A percentile compares a stretch with the other conserved stretches of the same genome.
These are phyloP conservation scores for Prietella phreatophila DNA, from an alignment of 2,113 vertebrate species.

Conservation along the genomic window DNA sequence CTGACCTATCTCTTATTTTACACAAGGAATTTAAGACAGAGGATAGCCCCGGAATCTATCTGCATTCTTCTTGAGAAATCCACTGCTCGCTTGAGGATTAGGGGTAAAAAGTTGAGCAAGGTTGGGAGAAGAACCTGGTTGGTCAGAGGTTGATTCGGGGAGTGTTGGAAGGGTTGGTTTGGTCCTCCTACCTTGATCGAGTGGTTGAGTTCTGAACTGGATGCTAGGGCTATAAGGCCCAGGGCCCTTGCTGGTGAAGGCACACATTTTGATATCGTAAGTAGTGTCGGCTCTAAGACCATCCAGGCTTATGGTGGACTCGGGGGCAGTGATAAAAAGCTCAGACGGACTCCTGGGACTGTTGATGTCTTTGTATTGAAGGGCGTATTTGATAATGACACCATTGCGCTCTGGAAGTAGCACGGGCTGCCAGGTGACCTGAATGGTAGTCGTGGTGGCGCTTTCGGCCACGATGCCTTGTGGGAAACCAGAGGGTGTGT, in stretches of 20 bases:
- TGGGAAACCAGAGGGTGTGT: conserved; percentile 90
- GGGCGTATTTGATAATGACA: conserved; percentile 87
- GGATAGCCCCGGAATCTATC: conserved; percentile 4
- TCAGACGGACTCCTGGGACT: conserved; percentile 89
- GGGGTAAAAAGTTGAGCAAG: conserved; percentile 48
- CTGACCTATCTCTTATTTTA: neutral
- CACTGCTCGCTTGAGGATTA: conserved; percentile 36
- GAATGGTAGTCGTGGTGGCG: conserved; percentile 86
- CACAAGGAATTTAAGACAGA: neutral
- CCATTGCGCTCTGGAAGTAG: conserved; percentile 90
- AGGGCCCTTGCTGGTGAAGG: conserved; percentile 98
- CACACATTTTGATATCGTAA: conserved; percentile 99
- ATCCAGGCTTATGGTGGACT: conserved; percentile 85
- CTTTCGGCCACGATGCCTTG: conserved; percentile 88
- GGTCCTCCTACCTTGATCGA: conserved; percentile 98
- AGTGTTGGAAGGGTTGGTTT: conserved; percentile 64
- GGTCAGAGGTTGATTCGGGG: conserved; percentile 45
- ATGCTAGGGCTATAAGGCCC: conserved; percentile 99
- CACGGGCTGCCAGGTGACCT: conserved; percentile 91
- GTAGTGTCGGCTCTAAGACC: conserved; percentile 97
- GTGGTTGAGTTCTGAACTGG: conserved; percentile 98
- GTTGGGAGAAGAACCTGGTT: conserved; percentile 49
- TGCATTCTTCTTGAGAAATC: conserved; percentile 37
- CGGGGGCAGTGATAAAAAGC: conserved; percentile 88
- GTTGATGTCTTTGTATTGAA: conserved; percentile 98